Conservation (phyloP, 2,888 invertebrate genomes). For the Microctonus aethiopoides region DNA sequence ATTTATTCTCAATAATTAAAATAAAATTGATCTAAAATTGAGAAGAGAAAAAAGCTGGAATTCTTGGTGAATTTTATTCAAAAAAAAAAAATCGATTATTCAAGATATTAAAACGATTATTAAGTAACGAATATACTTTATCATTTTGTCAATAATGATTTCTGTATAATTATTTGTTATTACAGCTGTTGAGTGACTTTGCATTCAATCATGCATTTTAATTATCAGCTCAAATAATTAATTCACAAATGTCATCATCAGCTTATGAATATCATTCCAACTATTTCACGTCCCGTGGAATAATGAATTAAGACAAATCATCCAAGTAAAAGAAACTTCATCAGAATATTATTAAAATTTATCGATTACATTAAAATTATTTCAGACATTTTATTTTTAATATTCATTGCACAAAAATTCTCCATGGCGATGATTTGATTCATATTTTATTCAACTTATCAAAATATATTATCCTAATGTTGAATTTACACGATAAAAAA, state of each 20-base stretch:
- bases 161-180: neutral
- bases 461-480: too few species aligned
- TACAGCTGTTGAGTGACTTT: conserved; percentile 40
- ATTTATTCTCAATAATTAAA: conserved; percentile 56
- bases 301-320: conserved; percentile 53
- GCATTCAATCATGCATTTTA: conserved; percentile 43
- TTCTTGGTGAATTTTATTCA: conserved; percentile 54
- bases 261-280: conserved; percentile 56
- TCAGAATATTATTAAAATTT: too few species aligned
- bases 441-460: conserved; percentile 63
- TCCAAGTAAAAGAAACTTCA: conserved; percentile 48
- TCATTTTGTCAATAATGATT: neutral
- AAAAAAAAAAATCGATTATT: conserved; percentile 51
- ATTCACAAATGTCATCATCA: conserved; percentile 49
- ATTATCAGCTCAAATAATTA: conserved; percentile 51
- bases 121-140: neutral
- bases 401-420: conserved; percentile 59
- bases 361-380: neutral
- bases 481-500: too few species aligned
- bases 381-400: neutral
- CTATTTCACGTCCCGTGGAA: conserved; percentile 49
- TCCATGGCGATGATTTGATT: conserved; percentile 69
- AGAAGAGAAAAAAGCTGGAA: conserved; percentile 44
- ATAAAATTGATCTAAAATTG: conserved; percentile 52
- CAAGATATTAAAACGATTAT: conserved; percentile 40